Evolutionary conservation across 2,888 invertebrate genomes (phyloP).

Genomic region (Sisyra nigra): DNA sequence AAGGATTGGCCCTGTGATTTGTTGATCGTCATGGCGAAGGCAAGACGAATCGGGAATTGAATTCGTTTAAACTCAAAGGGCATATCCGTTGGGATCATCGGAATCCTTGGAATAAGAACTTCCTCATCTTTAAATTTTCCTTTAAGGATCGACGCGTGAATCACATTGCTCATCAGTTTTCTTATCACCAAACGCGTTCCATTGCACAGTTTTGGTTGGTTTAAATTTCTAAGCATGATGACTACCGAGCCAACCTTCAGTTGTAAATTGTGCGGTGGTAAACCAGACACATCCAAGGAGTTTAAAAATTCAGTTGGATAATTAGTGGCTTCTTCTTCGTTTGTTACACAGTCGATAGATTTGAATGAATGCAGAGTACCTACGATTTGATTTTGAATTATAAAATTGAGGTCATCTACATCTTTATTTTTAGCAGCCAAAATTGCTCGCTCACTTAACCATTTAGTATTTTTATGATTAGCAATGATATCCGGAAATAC

Average conservation of each 20-base stretch:
- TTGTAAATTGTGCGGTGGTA: constrained; percentile 16
- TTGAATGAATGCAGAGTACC: constrained; percentile 15
- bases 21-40: constrained; percentile 20
- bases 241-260: constrained; percentile 18
- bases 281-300: constrained; percentile 16
- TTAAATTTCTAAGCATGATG: constrained; percentile 20
- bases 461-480: constrained; percentile 16
- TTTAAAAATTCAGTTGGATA: constrained; percentile 20
- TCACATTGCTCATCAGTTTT: constrained; percentile 9
- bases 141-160: constrained; percentile 10
- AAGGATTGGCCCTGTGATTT: constrained; percentile 21
- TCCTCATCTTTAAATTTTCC: constrained; percentile 8
- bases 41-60: constrained; percentile 17
- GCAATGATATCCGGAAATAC: constrained; percentile 17
- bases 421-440: constrained; percentile 18
- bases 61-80: constrained; percentile 15
- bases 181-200: constrained; percentile 13
- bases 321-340: constrained; percentile 15
- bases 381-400: constrained; percentile 16
- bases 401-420: constrained; percentile 19
- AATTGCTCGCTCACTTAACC: constrained; percentile 16
- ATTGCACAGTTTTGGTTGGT: constrained; percentile 18
- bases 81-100: constrained; percentile 16
- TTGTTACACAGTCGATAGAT: constrained; percentile 15
- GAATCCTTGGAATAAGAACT: constrained; percentile 17